Evolutionary conservation across 2,888 invertebrate genomes (phyloP).

Genomic region (Anodontia alba): DNA sequence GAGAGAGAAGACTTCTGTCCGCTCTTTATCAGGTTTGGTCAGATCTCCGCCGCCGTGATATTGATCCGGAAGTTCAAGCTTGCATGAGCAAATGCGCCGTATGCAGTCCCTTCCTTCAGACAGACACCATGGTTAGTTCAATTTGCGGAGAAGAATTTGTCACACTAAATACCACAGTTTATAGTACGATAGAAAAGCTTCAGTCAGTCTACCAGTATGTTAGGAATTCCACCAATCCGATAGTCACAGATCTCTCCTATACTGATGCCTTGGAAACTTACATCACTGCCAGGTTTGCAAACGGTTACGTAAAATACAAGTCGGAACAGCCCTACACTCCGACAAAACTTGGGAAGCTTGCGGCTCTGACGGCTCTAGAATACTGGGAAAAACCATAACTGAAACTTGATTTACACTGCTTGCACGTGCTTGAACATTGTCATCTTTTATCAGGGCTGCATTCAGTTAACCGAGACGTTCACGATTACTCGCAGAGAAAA

Average conservation of each 20-base stretch:
- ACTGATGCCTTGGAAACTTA: background rate
- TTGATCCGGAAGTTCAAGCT: background rate
- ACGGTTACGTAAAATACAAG: background rate
- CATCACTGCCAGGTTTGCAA: background rate
- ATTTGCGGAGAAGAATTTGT: background rate
- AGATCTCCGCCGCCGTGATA: background rate
- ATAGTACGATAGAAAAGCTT: too few relatives aligned
- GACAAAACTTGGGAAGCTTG: background rate
- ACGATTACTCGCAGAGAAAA: too few relatives aligned
- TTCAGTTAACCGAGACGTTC: too few relatives aligned
- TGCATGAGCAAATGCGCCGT: background rate
- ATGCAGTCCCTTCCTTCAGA: background rate
- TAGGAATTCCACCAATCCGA: background rate
- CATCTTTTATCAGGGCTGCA: too few relatives aligned
- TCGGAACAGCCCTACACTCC: background rate
- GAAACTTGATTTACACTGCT: too few relatives aligned
- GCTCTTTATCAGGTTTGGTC: too few relatives aligned
- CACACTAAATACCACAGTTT: background rate
- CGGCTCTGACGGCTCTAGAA: background rate
- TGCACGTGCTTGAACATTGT: too few relatives aligned
- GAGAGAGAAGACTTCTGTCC: background rate
- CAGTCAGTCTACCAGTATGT: background rate
- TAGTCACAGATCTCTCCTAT: background rate
- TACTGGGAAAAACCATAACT: background rate
- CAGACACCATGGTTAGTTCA: background rate